These are phyloP conservation scores for Capreolus pygargus DNA, from an alignment of 2,113 vertebrate genomes.

Conservation along the genomic window DNA sequence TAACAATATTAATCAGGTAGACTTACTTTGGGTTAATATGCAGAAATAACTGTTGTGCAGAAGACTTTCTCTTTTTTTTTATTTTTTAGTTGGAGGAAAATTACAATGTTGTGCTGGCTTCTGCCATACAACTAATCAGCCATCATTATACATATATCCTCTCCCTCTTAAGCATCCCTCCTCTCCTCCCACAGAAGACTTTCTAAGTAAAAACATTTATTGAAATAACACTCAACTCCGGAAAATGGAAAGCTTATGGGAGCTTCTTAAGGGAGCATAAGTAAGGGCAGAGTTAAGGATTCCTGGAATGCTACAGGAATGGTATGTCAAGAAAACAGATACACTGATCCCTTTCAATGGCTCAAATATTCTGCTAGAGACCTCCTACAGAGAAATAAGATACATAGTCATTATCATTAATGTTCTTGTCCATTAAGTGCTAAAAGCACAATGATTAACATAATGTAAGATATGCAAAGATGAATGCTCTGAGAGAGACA, in stretches of 20 bases:
- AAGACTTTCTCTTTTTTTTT: neutral
- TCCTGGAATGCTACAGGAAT: neutral
- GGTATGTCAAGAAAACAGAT: slow-evolving; percentile 1
- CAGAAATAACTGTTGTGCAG: neutral
- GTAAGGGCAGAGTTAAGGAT: neutral
- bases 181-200: neutral
- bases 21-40: neutral
- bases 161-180: neutral
- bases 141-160: neutral
- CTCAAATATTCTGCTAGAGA: neutral
- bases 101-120: neutral
- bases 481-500: neutral
- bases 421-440: neutral
- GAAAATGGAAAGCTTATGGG: neutral
- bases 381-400: neutral
- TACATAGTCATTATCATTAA: neutral
- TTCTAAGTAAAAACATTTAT: neutral
- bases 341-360: neutral
- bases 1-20: neutral
- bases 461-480: neutral
- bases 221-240: neutral
- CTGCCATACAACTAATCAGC: neutral
- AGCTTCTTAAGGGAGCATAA: neutral
- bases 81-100: neutral
- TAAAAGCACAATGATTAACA: neutral